Base-by-base conservation (phyloP, 1,140 invertebrate species). In the Amphibalanus amphitrite region DNA sequence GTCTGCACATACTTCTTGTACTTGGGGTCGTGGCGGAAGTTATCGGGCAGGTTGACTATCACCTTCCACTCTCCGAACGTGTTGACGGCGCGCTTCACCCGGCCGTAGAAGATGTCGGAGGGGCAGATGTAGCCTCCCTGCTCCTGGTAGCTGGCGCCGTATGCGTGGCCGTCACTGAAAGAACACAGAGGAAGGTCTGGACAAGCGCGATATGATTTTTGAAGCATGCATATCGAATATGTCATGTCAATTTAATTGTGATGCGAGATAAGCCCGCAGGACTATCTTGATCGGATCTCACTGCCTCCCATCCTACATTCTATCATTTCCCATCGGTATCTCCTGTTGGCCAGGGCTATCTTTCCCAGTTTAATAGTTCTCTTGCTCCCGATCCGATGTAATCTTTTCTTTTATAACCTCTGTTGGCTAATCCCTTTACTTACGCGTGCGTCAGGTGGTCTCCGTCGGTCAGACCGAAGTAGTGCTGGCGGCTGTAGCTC, bases 21-120 rank as follows among this genome's bases (percentile, higher is more conserved):
- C 30, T 68, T 70, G 38, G 67, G 70, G 0, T 64, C 69, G 59
- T 76, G 71, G 3, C 70, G 71, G 38, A 68, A 65, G 25, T 73
- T 76, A 17, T 78, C 77, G 23, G 69, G 71, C 26, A 59, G 20
- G 65, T 74, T 69, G 28, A 67, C 70, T 67, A 77, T 78, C 0
- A 78, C 72, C 73, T 78, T 77, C 77, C 77, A 78, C 71, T 77
- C 74, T 28, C 77, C 77, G 71, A 74, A 77, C 0, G 77, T 78
- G 69, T 78, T 78, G 70, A 75, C 74, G 13, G 77, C 77, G 30
- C 77, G 70, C 71, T 73, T 74, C 68, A 76, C 75, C 71, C 76
- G 65, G 1, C 72, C 74, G 68, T 78, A 78, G 33, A 72, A 77
- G 69, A 78, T 78, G 71, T 78, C 72, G 20, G 77, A 77, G 8